These are phyloP conservation scores for Rallus crepitans DNA, from an alignment of 2,797 vertebrate species.

Conservation along the genomic window DNA sequence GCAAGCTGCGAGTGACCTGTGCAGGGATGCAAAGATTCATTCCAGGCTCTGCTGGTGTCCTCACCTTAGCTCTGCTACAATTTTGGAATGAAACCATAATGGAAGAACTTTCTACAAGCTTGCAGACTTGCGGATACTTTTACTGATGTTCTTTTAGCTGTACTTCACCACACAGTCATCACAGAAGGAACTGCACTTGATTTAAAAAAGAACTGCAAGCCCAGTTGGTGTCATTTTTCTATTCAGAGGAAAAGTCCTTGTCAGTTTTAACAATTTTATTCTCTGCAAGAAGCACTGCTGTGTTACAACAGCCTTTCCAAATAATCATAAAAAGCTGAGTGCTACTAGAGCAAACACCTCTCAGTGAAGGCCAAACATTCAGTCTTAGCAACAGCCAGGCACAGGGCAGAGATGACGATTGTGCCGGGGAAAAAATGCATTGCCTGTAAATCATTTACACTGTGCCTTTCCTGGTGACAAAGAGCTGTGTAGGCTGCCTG, in stretches of 20 bases:
- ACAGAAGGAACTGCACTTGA: neutral
- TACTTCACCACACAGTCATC: constrained; percentile 23
- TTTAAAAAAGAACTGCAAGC: neutral
- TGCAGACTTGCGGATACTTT: neutral
- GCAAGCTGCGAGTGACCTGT: neutral
- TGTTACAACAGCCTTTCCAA: neutral
- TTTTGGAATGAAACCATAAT: neutral
- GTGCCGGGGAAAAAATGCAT: neutral
- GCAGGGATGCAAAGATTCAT: neutral
- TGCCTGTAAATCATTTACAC: neutral
- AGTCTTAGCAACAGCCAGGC: neutral
- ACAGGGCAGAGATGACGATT: neutral
- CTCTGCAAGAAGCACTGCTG: neutral
- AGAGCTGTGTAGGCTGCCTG: rapidly evolving
- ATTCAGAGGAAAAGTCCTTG: neutral
- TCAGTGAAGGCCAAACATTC: neutral
- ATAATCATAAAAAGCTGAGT: neutral
- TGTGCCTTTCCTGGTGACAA: neutral
- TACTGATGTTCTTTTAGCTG: neutral
- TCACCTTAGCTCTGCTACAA: neutral
- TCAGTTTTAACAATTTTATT: neutral
- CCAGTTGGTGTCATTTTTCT: neutral
- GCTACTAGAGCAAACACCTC: neutral
- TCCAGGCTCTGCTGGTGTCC: neutral
- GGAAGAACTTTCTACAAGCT: neutral